A percentile compares a stretch with the other conserved stretches of the same genome.
Evolutionary conservation across 92 coral and sea anemone species (phyloP).

Genomic region (Heteractis magnifica): DNA sequence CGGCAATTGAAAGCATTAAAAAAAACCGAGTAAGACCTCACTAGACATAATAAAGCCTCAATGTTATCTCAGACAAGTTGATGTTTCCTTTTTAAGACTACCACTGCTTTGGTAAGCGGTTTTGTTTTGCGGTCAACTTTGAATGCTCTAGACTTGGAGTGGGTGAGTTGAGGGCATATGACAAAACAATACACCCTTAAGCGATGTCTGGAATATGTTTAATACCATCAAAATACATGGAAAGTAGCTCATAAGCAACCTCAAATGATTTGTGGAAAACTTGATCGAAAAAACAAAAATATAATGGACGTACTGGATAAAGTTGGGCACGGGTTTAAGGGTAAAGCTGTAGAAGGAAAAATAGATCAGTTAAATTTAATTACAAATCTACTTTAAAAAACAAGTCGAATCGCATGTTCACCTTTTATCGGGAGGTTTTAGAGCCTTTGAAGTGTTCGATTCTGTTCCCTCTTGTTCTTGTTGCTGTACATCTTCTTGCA

Average conservation of each 20-base stretch:
- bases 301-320: not conserved
- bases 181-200: not conserved
- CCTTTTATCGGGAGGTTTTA: constrained; percentile 36
- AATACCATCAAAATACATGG: not conserved
- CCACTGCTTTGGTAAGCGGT: constrained; percentile 38
- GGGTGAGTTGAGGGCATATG: not conserved
- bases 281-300: not conserved
- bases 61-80: constrained; percentile 6
- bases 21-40: not conserved
- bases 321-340: too few species aligned
- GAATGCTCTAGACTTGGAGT: not conserved
- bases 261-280: not conserved
- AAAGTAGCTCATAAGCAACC: not conserved
- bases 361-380: too few species aligned
- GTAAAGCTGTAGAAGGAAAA: too few species aligned
- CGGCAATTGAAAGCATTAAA: not conserved
- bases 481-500: not conserved
- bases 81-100: not conserved
- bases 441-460: not conserved
- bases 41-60: constrained; percentile 21
- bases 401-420: not conserved
- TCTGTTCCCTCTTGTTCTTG: not conserved
- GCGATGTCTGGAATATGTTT: not conserved
- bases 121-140: constrained; percentile 36
- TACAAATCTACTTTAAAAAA: too few species aligned